Conservation (phyloP, 2,113 vertebrate species). For the Lanius ludovicianus region DNA sequence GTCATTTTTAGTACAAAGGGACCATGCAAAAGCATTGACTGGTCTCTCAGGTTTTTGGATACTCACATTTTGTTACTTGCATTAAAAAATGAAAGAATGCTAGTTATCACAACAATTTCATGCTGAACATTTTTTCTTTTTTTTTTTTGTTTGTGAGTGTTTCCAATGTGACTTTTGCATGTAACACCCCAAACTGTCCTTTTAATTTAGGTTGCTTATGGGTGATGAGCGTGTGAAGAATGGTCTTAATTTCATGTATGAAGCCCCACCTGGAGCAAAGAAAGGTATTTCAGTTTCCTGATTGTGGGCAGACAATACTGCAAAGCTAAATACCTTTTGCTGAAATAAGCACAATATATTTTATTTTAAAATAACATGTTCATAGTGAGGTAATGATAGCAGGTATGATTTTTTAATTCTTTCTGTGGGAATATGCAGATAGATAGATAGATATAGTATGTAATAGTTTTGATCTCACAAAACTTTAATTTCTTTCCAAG, state of each 20-base stretch:
- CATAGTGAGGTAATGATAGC: not conserved
- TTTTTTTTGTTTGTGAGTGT: not conserved
- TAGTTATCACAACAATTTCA: not conserved
- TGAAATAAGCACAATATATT: not conserved
- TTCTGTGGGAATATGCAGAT: not conserved
- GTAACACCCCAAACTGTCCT: not conserved
- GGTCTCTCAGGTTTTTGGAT: not conserved
- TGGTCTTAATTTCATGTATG: slow-evolving; percentile 99
- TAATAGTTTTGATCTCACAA: not conserved
- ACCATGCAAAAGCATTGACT: rapidly evolving
- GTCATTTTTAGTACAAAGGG: not conserved
- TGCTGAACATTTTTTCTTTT: rapidly evolving
- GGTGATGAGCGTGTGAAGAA: slow-evolving; percentile 98
- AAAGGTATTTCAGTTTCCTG: slow-evolving; percentile 82
- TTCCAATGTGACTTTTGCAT: not conserved
- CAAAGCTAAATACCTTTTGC: not conserved
- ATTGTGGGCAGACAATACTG: not conserved
- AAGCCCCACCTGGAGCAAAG: slow-evolving; percentile 95
- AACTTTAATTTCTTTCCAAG: not conserved
- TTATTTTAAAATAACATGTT: not conserved
- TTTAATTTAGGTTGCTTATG: slow-evolving; percentile 86
- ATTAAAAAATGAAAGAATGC: not conserved
- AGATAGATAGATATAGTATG: no score
- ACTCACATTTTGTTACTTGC: not conserved
- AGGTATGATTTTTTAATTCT: not conserved